phyloP scores from a whole-genome alignment of 92 coral and sea anemone species.

The Umimayanthus chanpuru region DNA sequence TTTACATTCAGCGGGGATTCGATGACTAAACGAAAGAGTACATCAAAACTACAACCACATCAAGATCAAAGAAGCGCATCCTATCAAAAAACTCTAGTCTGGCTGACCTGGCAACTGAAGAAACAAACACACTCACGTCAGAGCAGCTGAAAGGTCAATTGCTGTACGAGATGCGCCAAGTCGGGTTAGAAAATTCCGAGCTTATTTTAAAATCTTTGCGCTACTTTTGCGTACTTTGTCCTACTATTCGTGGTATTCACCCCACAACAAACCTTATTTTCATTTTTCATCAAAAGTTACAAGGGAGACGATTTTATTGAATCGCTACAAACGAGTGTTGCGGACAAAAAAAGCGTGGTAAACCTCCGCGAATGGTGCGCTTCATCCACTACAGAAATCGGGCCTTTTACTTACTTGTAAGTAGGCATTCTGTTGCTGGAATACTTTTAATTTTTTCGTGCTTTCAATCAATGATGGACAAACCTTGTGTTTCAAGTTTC shows the following conservation, averaged over 20 bases:
- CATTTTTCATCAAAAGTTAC: not conserved
- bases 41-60: not conserved
- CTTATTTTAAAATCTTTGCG: too few species aligned
- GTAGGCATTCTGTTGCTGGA: not conserved
- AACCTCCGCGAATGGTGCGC: conserved; percentile 6
- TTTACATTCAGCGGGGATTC: too few species aligned
- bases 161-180: too few species aligned
- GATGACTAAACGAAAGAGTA: too few species aligned
- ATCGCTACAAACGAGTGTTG: conserved; percentile 7
- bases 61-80: not conserved
- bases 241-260: not conserved
- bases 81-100: not conserved
- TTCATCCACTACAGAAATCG: not conserved
- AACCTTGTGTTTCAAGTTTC: conserved; percentile 20
- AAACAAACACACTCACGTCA: too few species aligned
- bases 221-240: not conserved
- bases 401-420: conserved; percentile 10
- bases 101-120: too few species aligned
- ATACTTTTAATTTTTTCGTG: too few species aligned
- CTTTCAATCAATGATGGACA: not conserved
- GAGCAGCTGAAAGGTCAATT: too few species aligned
- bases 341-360: conserved; percentile 15
- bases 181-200: too few species aligned
- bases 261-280: too few species aligned
- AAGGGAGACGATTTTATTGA: not conserved